A percentile compares a stretch with the other conserved stretches of the same genome.
Evolutionary conservation across 1,140 invertebrate genomes (phyloP).

Genomic region (Drosophila micromelanica): DNA sequence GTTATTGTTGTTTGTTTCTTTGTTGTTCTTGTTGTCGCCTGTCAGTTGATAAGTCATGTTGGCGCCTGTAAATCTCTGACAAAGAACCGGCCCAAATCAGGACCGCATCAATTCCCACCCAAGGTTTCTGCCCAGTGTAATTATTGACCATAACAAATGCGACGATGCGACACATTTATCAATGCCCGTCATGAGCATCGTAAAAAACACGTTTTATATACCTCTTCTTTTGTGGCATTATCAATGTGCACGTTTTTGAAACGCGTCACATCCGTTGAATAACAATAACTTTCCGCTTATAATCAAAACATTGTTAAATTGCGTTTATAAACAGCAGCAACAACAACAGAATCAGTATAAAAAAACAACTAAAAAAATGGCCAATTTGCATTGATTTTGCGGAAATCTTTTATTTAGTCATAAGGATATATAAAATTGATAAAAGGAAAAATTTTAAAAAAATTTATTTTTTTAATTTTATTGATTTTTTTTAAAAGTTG

Average conservation of each 20-base stretch:
- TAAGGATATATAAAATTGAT: not conserved
- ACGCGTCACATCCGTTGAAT: slow-evolving; percentile 52
- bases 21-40: not conserved
- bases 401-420: slow-evolving; percentile 11
- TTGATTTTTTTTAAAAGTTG: not conserved
- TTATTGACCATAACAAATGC: slow-evolving; percentile 26
- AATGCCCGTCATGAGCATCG: slow-evolving; percentile 51
- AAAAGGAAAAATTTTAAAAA: too few relatives aligned
- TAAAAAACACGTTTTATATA: slow-evolving; percentile 60
- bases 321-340: slow-evolving; percentile 34
- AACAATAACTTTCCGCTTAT: slow-evolving; percentile 70
- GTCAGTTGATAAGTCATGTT: slow-evolving; percentile 26
- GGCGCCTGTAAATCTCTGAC: slow-evolving; percentile 31
- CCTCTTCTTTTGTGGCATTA: slow-evolving; percentile 35
- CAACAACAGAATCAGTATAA: slow-evolving; percentile 2
- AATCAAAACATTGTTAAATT: slow-evolving; percentile 60
- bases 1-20: slow-evolving; percentile 6
- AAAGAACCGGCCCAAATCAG: slow-evolving; percentile 9
- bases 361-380: slow-evolving; percentile 7
- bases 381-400: slow-evolving; percentile 28
- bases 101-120: not conserved
- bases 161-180: slow-evolving; percentile 50
- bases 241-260: slow-evolving; percentile 63
- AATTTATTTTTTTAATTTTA: too few relatives aligned
- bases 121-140: slow-evolving; percentile 2